Evolutionary conservation across 2,888 invertebrate genomes (phyloP), one percentile per base, ranked within the genome.

Genomic region (Drosophila nr. perissopoda): DNA sequence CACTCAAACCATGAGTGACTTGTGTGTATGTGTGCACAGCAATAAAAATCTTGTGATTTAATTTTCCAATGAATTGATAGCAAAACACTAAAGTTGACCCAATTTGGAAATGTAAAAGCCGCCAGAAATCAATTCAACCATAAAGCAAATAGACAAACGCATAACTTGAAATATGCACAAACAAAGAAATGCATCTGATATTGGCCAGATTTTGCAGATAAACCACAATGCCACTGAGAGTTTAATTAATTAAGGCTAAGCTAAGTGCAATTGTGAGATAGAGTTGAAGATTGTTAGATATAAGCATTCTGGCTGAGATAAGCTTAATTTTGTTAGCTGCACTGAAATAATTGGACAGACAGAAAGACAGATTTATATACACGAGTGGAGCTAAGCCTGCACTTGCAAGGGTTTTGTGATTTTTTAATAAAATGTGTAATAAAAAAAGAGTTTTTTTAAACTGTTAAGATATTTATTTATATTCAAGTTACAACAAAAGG

Each of bases 101-200:
- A 79, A 65, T 76, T 79, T 48, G 25, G 25, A 21, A 45, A 31
- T 45, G 54, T 70, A 25, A 63, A 69, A 61, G 66, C 68, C 72
- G 34, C 57, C 54, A 45, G 59, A 86, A 88, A 86, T 82, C 88
- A 86, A 86, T 86, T 86, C 71, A 73, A 72, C 71, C 69, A 70
- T 75, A 76, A 69, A 71, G 69, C 49, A 65, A 74, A 71, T 54
- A 64, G 54, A 45, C 70, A 33, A 34, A 53, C 40, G 59, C 69
- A 72, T 51, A 45, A 34, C 51, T 34, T 31, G 36, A 64, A 31
- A 21, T 16, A 38, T 16, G 21, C 25, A 34, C 27, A 11, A 16
- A 4, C 7, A 25, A 25, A 13, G 6, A 10, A 27, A n/a, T 38
- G 2, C 7, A 29, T 51, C 11, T 31, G 1, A 2, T 48, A 70